These are phyloP conservation scores for Sycon ciliatum DNA, from an alignment of 37 sponge, comb jelly and placozoan species.

Conservation along the genomic window DNA sequence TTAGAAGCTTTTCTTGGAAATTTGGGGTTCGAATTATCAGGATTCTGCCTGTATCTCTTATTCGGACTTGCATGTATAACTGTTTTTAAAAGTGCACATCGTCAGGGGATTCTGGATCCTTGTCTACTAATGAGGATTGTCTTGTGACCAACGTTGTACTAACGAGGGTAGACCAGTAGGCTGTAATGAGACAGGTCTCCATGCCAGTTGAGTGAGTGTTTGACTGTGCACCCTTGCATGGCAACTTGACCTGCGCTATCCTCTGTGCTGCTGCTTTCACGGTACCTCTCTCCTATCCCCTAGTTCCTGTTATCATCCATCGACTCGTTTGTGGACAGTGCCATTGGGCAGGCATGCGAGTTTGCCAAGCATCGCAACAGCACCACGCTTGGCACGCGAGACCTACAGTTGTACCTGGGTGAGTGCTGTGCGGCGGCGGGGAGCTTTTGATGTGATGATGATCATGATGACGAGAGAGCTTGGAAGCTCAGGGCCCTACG, in stretches of 20 bases:
- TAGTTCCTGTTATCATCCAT: neutral
- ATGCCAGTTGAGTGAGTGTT: neutral
- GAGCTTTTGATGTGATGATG: neutral
- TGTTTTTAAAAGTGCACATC: too few relatives aligned
- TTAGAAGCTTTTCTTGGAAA: too few relatives aligned
- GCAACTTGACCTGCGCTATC: too few relatives aligned
- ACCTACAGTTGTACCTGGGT: slow-evolving; percentile 66
- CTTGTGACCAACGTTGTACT: too few relatives aligned
- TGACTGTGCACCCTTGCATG: neutral
- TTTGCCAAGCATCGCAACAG: slow-evolving; percentile 87
- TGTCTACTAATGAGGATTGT: too few relatives aligned
- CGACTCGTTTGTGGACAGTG: slow-evolving; percentile 87
- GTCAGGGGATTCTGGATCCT: too few relatives aligned
- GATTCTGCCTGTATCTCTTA: too few relatives aligned
- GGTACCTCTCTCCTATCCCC: neutral
- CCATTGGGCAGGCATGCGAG: slow-evolving; percentile 65
- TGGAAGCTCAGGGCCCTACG: too few relatives aligned
- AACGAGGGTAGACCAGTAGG: too few relatives aligned
- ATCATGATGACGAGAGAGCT: neutral
- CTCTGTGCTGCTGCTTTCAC: too few relatives aligned
- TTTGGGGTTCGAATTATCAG: too few relatives aligned
- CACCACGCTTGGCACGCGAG: slow-evolving; percentile 59
- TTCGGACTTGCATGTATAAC: too few relatives aligned
- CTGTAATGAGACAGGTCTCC: neutral
- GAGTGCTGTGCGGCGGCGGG: neutral